phyloP scores from a whole-genome alignment of 2,113 vertebrate species.

The Procavia capensis region DNA sequence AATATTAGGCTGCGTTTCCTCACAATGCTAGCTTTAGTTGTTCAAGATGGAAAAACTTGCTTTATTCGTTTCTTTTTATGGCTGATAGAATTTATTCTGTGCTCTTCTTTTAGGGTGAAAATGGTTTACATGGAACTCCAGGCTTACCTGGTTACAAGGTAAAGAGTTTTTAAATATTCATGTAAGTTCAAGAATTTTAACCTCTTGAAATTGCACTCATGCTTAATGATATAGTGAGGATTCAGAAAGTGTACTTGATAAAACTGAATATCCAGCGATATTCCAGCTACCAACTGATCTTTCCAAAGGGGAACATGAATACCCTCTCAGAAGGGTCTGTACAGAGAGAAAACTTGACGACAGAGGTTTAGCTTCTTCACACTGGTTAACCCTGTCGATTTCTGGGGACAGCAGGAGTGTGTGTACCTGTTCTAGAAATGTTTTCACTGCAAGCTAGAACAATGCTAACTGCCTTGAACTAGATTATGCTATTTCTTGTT shows the following conservation, averaged over 20 bases:
- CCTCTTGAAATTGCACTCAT: background rate
- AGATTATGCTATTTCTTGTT: background rate
- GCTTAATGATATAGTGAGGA: background rate
- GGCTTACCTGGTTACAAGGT: conserved; percentile 80
- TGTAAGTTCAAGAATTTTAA: conserved; percentile 14
- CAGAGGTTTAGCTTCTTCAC: background rate
- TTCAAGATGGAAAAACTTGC: background rate
- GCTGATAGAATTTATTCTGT: conserved; percentile 9
- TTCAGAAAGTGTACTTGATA: conserved; percentile 15
- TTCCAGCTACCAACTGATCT: background rate
- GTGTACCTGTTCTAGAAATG: background rate
- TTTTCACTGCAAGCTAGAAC: background rate
- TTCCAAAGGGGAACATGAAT: background rate
- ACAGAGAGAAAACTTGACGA: background rate
- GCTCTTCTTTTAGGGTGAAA: conserved; percentile 82
- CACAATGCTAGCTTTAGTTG: background rate
- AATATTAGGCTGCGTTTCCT: background rate
- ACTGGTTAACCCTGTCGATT: background rate
- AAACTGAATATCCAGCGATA: background rate
- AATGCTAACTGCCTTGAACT: background rate
- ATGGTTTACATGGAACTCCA: conserved; percentile 77
- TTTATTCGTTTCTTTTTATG: background rate
- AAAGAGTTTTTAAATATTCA: conserved; percentile 64
- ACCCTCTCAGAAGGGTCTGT: background rate
- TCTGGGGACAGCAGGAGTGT: background rate